Base-by-base conservation (phyloP, 2,113 vertebrate genomes). In the Atlantisia rogersi region DNA sequence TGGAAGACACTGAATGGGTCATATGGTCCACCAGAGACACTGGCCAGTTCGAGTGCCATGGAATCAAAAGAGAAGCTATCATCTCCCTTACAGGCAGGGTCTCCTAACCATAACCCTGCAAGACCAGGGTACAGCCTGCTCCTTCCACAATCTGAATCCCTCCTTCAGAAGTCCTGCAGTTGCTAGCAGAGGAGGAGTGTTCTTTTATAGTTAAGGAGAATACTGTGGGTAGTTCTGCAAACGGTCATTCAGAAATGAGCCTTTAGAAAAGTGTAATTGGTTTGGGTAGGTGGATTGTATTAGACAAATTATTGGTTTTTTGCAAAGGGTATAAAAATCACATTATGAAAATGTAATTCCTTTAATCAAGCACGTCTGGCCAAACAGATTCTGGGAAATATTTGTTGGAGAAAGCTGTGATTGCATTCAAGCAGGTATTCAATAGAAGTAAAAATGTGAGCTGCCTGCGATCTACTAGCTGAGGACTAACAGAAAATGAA, bases 401-500 rank as follows among this genome's bases (percentile, higher is more conserved):
- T 90, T 70, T 39, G 5, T 35, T 81, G 24, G 50, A 63, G 91
- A 70, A 65, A 10, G 14, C 21, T 50, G 3, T 63, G 59, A 32
- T 59, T 88, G 12, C 6, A 6, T 87, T 76, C 26, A 77, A 59
- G 55, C 12, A 71, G 24, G 28, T 83, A 70, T 83, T 86, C 60
- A 86, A 44, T 52, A 25, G 65, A 87, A 56, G 48, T 28, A 58
- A 62, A 78, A 79, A 74, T 64, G 31, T 58, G 40, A 85, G 13
- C 21, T 89, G n/a, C 55, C 35, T 69, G 56, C 12, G 2, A 58
- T 80, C 56, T 60, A 32, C n/a, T 86, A 60, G 26, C 26, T 74
- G 48, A 91, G n/a, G 22, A 56, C 11, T 56, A 89, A 42, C 10
- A 88, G 56, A 63, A 94, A 83, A 94, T 91, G 25, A 65, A 83